Evolutionary conservation across 2,113 vertebrate species (phyloP).

Genomic region (Columbina picui): DNA sequence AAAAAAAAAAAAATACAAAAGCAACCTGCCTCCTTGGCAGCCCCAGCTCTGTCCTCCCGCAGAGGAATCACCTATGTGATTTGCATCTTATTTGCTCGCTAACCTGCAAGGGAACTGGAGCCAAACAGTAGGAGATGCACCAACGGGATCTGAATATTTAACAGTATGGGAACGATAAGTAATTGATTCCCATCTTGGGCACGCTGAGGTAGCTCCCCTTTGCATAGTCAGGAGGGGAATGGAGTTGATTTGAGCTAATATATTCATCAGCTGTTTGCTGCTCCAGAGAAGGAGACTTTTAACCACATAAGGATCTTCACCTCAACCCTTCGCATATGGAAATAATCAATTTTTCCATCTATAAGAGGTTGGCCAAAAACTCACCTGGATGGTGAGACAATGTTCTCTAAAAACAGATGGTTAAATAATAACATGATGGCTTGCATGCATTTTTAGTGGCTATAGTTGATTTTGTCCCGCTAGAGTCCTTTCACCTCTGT

Average conservation of each 20-base stretch:
- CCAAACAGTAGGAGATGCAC: slow-evolving; percentile 25
- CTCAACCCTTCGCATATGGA: not conserved
- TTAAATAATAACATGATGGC: not conserved
- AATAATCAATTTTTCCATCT: not conserved
- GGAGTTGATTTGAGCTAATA: not conserved
- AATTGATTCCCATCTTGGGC: not conserved
- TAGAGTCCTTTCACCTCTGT: not conserved
- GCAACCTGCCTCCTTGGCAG: slow-evolving; percentile 47
- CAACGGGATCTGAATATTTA: slow-evolving; percentile 36
- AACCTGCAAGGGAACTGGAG: slow-evolving; percentile 7
- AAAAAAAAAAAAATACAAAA: not conserved
- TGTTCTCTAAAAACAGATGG: not conserved
- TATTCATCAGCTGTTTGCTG: slow-evolving; percentile 30
- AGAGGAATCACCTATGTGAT: slow-evolving; percentile 50
- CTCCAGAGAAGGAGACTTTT: not conserved
- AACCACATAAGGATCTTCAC: not conserved
- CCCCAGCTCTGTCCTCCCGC: not conserved
- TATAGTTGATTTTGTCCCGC: not conserved
- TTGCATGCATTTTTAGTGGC: not conserved
- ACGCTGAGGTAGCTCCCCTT: not conserved
- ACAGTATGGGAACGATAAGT: not conserved
- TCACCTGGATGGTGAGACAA: not conserved
- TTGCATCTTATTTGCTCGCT: slow-evolving; percentile 48
- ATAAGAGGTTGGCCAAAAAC: not conserved
- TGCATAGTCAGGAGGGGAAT: not conserved